Base-by-base conservation (phyloP, 2,888 invertebrate species). In the Operophtera brumata region DNA sequence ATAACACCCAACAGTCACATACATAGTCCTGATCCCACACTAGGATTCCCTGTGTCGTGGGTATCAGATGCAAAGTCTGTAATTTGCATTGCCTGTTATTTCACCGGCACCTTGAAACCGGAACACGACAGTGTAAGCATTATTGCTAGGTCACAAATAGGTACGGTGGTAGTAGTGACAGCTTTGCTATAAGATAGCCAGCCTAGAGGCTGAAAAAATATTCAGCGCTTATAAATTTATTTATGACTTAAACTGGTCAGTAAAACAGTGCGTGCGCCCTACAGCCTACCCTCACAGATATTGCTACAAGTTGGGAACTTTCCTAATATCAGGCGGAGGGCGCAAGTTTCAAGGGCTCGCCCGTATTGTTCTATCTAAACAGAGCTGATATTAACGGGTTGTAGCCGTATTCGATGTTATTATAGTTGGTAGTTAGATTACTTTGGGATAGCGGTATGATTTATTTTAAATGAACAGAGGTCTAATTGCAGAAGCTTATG, bases 281-380 rank as follows among this genome's bases (percentile, higher is more conserved):
- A 34, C 11, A 6, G 34, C 34, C 34, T 34, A 11, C 28, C 5
- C 26, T 13, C 30, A 10, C 40, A 47, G 46, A 55, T 47, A 50
- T 34, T 59, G 60, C 67, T 65, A 67, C 61, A 53, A 56, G 51
- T 57, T 46, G 14, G 59, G 58, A 86, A 88, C 84, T 87, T 87
- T 82, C 75, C 80, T 79, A 87, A 89, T 87, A 86, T 84, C 77
- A 8, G 30, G 78, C 70, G 66, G 73, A 71, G 77, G 72, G 64
- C 54, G 67, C 59, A 80, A 86, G 76, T 85, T 85, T 75, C 71
- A 73, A 79, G 73, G 72, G 70, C 62, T 61, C 25, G 46, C 46
- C 37, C 45, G 46, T 62, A 65, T 62, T 62, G 62, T 62, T 61
- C 59, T 46, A 47, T 34, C 48, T 46, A 55, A 37, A 57, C 59